Evolutionary conservation across 2,888 invertebrate genomes (phyloP), one percentile per base, ranked within the genome.

Genomic region (Orthonychiurus folsomi): DNA sequence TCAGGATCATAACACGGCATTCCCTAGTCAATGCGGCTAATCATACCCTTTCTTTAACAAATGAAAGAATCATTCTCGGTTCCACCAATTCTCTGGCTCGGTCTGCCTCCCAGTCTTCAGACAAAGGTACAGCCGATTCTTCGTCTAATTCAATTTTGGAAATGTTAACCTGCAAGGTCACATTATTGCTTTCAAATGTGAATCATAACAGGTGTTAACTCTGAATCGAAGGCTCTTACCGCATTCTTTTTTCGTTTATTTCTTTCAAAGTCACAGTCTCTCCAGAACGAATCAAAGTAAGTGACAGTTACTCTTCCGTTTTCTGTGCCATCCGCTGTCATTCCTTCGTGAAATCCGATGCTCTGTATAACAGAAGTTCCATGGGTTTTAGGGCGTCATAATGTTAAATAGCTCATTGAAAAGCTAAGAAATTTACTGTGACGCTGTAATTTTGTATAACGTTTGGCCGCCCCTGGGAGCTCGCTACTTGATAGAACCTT

Each of bases 261-360:
- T n/a, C 72, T 24, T 9, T 71, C 72, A 53, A 58, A 73, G 60
- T 73, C 73, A 58, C 69, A 70, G 48, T 73, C 73, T 37, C 73
- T 50, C 67, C 70, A 68, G 61, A 66, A 73, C 37, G 64, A 54
- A 56, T 71, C 73, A 52, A 64, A 71, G 56, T 69, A 73, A 5
- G 67, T 64, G 1, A 62, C 62, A 24, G 58, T 62, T 1, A 71
- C 64, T 50, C 61, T 63, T 20, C 73, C 73, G 26, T 65, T 60
- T 57, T 73, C 73, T 1, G 69, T 66, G 18, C 66, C 70, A 50
- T 69, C 64, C 1, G 66, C 61, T 2, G 68, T 67, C 56, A 73
- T 57, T 5, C 73, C 73, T 28, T 70, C 63, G 60, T 59, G 55
- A 53, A 69, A 73, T 12, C 58, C 63, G 18, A 72, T 18, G 37